A percentile compares a stretch with the other conserved stretches of the same genome.
Evolutionary conservation across 2,797 vertebrate species (phyloP).

Genomic region (Enteromius anoplus): DNA sequence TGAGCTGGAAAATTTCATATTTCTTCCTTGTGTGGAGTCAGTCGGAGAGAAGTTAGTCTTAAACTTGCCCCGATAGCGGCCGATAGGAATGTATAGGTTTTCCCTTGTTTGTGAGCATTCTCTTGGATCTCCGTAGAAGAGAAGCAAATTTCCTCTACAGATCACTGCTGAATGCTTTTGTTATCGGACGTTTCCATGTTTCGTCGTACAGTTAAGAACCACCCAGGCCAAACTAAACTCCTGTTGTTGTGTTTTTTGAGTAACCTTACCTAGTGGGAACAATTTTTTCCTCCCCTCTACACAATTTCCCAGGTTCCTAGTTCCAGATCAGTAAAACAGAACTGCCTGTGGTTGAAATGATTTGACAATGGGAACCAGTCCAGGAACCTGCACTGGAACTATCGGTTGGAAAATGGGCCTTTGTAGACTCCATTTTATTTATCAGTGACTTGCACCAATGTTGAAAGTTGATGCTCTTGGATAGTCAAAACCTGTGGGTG

Average conservation of each 20-base stretch:
- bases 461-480: background rate
- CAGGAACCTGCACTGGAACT: background rate
- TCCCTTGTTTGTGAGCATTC: background rate
- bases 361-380: background rate
- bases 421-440: background rate
- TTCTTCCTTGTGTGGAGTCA: slow-evolving; percentile 40
- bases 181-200: background rate
- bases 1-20: slow-evolving; percentile 67
- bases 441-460: background rate
- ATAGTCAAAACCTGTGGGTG: background rate
- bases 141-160: background rate
- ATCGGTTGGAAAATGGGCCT: background rate
- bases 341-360: background rate
- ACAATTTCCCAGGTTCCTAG: background rate
- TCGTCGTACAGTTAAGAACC: background rate
- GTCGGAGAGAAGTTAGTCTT: slow-evolving; percentile 35
- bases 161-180: background rate
- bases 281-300: background rate
- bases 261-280: background rate
- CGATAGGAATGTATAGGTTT: background rate
- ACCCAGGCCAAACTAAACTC: background rate
- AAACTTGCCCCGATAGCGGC: background rate
- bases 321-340: background rate
- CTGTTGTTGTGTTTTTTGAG: background rate
- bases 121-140: background rate